Percentiles rank a stretch among this genome's conserved stretches.
Evolutionary conservation across 2,888 invertebrate species (phyloP).

Genomic region (Alentia gelatinosa): DNA sequence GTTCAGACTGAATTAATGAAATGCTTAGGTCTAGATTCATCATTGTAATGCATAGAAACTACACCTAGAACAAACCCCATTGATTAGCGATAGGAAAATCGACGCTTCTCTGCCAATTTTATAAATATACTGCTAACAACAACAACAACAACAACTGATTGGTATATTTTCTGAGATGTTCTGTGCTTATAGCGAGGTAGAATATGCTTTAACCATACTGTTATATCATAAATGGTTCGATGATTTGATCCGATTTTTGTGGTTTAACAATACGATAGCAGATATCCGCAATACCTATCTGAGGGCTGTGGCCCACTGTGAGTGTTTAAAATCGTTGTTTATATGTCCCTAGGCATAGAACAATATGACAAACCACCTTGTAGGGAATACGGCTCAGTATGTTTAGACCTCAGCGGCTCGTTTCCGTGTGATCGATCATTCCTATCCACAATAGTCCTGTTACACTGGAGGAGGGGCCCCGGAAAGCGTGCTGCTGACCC

Average conservation of each 20-base stretch:
- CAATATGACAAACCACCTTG: not conserved
- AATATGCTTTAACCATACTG: too few species aligned
- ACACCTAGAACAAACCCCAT: not conserved
- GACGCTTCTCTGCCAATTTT: too few species aligned
- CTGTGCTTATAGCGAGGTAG: too few species aligned
- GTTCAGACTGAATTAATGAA: not conserved
- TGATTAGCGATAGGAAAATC: too few species aligned
- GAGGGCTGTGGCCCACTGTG: too few species aligned
- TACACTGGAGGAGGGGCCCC: not conserved
- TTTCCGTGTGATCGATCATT: not conserved
- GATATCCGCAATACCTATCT: too few species aligned
- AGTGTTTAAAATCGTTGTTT: not conserved
- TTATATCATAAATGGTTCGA: too few species aligned
- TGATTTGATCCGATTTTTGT: too few species aligned
- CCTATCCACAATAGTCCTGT: not conserved
- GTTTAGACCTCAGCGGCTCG: not conserved
- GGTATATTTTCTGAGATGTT: too few species aligned
- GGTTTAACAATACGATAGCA: too few species aligned
- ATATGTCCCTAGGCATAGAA: not conserved
- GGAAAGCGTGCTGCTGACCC: not conserved
- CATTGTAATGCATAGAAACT: not conserved
- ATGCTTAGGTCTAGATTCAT: not conserved
- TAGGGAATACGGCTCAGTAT: not conserved
- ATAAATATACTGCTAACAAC: too few species aligned
- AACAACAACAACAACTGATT: too few species aligned